Evolutionary conservation across 2,113 vertebrate species (phyloP), one percentile per base, ranked within the genome.

Genomic region (Engystomops pustulosus): DNA sequence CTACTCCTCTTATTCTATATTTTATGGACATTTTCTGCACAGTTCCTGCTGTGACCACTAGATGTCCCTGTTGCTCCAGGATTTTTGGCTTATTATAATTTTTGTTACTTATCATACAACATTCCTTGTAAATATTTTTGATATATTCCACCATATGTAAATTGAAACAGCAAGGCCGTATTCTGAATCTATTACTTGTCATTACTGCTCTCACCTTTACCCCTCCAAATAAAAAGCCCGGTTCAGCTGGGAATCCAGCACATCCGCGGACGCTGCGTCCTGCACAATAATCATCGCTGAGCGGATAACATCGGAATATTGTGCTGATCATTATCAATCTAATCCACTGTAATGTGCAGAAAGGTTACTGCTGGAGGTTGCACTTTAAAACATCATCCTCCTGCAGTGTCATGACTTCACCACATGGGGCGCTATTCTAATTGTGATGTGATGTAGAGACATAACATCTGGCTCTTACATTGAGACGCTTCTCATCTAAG

Each of bases 111-210:
- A 12, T 58, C 18, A 12, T 20, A 4, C 47, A 36, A 27, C 27
- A 53, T 55, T 53, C 32, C 53, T 60, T 27, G 34, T 30, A 77
- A 84, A 67, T 30, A 47, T 51, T 67, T 36, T 68, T 70, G 38
- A 53, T 44, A 79, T 69, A 70, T 84, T 84, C 75, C 30, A 30
- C 74, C 83, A 58, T 70, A 84, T 84, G 71, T 75, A 84, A 79
- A 78, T 79, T 78, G 60, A 79, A 84, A 69, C 83, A 84, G 83
- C 75, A 58, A 84, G 65, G 83, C 75, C 65, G 70, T 84, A 79
- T 69, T 84, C 51, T 55, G 74, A 78, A 79, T 78, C 62, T 78
- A 78, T 84, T 84, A 69, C 83, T 78, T 70, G 47, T 70, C 65
- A 84, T 78, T 70, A 79, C 32, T 18, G 47, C 32, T 49, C 82